These are phyloP conservation scores for Linyphia triangularis DNA, from an alignment of 2,888 invertebrate species.

Conservation along the genomic window DNA sequence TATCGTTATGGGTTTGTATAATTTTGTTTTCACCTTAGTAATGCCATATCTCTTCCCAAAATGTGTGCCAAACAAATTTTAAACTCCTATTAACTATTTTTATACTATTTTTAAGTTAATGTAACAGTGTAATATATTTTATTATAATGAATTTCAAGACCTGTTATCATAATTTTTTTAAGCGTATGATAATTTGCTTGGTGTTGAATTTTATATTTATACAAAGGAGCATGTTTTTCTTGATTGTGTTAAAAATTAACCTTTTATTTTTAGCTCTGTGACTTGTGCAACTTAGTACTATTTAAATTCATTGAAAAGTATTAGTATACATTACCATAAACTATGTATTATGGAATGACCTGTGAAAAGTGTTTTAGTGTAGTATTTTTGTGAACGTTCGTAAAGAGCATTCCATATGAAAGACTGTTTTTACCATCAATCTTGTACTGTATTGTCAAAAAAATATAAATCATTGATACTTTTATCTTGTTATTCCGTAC, in stretches of 20 bases:
- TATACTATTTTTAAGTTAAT: background rate
- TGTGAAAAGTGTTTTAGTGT: background rate
- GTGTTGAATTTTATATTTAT: background rate
- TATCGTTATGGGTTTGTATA: background rate
- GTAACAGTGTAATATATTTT: background rate
- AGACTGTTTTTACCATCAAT: background rate
- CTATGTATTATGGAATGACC: background rate
- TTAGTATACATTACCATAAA: background rate
- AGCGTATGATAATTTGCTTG: background rate
- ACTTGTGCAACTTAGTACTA: background rate
- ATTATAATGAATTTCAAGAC: background rate
- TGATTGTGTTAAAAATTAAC: background rate
- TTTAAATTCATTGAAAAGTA: background rate
- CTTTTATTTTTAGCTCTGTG: background rate
- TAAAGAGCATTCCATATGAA: background rate
- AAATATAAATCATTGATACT: background rate
- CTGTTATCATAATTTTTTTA: background rate
- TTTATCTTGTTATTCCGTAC: background rate
- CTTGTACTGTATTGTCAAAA: background rate
- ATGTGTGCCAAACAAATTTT: background rate
- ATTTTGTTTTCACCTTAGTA: background rate
- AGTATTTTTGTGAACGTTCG: too few relatives aligned
- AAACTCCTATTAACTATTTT: background rate
- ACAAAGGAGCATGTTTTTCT: background rate
- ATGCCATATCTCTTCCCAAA: background rate